A percentile compares a stretch with the other conserved stretches of the same genome.
These are phyloP conservation scores for Phrynocephalus versicolor DNA, from an alignment of 2,113 vertebrate species.

Conservation along the genomic window DNA sequence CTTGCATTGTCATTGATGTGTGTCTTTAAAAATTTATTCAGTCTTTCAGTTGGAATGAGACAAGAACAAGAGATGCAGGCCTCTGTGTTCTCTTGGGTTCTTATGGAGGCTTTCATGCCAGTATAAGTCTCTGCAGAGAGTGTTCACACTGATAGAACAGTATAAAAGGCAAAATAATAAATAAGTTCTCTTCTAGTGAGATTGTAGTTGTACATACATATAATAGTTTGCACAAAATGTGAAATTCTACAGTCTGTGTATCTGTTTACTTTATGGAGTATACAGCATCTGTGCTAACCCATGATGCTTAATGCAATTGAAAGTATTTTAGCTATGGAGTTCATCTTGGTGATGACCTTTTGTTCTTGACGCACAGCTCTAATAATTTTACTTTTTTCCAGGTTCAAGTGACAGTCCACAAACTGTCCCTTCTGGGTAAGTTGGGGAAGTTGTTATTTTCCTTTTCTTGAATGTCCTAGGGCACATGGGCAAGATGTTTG, in stretches of 20 bases:
- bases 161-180: neutral
- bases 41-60: no score
- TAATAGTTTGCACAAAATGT: neutral
- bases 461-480: neutral
- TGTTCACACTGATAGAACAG: no score
- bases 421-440: constrained; percentile 51
- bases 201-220: neutral
- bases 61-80: neutral
- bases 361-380: neutral
- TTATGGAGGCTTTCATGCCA: neutral
- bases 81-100: neutral
- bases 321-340: neutral
- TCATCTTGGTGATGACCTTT: neutral
- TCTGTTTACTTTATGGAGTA: neutral
- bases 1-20: no score
- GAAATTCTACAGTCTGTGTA: neutral
- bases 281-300: no score
- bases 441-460: neutral
- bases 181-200: neutral
- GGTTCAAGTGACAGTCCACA: constrained; percentile 52
- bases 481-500: constrained; percentile 1
- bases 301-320: neutral
- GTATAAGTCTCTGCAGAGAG: neutral
- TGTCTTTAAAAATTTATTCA: no score
- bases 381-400: constrained; percentile 38